A percentile compares a stretch with the other conserved stretches of the same genome.
Conservation (phyloP, 2,888 invertebrate genomes). For the Xestia rhomboidea region DNA sequence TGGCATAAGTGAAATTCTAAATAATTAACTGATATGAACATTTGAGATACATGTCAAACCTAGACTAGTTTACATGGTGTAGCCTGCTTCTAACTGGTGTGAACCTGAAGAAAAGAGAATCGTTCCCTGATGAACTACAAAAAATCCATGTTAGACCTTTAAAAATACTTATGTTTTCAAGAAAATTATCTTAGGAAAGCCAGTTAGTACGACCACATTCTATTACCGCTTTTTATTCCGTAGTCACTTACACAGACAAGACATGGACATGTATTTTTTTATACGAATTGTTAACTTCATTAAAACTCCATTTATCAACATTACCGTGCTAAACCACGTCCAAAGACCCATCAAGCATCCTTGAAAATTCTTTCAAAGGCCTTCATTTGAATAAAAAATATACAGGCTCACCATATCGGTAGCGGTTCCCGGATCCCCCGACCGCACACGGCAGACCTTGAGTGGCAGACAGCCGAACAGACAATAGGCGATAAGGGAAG, state of each 20-base stretch:
- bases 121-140: not conserved
- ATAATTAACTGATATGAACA: not conserved
- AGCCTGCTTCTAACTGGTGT: too few relatives aligned
- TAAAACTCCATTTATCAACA: conserved; percentile 2
- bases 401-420: conserved; percentile 53
- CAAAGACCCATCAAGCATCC: conserved; percentile 32
- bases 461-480: conserved; percentile 70
- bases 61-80: too few relatives aligned
- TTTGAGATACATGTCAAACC: not conserved
- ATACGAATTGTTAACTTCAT: not conserved
- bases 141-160: not conserved
- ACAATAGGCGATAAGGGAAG: conserved; percentile 86
- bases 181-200: not conserved
- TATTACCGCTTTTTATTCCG: not conserved
- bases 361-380: conserved; percentile 46
- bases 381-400: conserved; percentile 55
- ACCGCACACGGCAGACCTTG: conserved; percentile 79
- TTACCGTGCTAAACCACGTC: conserved; percentile 12
- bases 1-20: not conserved
- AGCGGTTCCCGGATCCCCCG: conserved; percentile 66
- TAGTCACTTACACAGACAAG: not conserved
- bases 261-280: not conserved
- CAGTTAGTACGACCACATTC: not conserved
- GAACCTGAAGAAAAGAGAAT: not conserved
- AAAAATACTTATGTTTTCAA: not conserved